These are phyloP conservation scores for Resseliella maxima DNA, from an alignment of 2,888 invertebrate species.

Conservation along the genomic window DNA sequence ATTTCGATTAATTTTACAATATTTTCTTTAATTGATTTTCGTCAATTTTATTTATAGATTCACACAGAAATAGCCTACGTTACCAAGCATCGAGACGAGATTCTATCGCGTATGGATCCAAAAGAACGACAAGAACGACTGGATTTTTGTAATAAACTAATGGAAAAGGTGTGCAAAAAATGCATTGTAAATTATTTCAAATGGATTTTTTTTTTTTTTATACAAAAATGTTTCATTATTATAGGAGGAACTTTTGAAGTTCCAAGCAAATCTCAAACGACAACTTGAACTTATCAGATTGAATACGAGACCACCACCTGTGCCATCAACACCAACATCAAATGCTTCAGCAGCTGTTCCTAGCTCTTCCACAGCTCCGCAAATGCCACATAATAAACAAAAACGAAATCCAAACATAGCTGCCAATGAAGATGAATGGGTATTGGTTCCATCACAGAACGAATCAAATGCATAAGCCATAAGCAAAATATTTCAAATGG, in stretches of 20 bases:
- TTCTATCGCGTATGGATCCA: constrained; percentile 70
- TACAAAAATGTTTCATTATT: not conserved
- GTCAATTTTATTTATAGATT: constrained; percentile 67
- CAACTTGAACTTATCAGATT: constrained; percentile 57
- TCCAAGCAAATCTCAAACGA: constrained; percentile 58
- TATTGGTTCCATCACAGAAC: constrained; percentile 53
- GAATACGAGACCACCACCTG: constrained; percentile 15
- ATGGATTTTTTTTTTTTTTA: not conserved
- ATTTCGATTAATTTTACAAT: no score
- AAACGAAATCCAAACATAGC: constrained; percentile 11
- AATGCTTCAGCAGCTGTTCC: not conserved
- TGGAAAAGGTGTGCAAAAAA: constrained; percentile 63
- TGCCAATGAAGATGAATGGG: constrained; percentile 57
- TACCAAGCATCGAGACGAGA: constrained; percentile 80
- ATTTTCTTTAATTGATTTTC: not conserved
- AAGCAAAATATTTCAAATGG: not conserved
- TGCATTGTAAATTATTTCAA: no score
- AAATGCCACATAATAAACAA: not conserved
- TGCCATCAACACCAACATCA: constrained; percentile 31
- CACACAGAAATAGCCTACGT: constrained; percentile 87
- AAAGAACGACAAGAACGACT: constrained; percentile 64
- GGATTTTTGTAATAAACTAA: constrained; percentile 65
- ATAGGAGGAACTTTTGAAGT: constrained; percentile 57
- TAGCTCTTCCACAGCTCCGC: not conserved
- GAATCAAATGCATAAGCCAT: constrained; percentile 1